A percentile compares a stretch with the other conserved stretches of the same genome.
Evolutionary conservation across 1,140 invertebrate species (phyloP).

Genomic region (Vanessa tameamea): DNA sequence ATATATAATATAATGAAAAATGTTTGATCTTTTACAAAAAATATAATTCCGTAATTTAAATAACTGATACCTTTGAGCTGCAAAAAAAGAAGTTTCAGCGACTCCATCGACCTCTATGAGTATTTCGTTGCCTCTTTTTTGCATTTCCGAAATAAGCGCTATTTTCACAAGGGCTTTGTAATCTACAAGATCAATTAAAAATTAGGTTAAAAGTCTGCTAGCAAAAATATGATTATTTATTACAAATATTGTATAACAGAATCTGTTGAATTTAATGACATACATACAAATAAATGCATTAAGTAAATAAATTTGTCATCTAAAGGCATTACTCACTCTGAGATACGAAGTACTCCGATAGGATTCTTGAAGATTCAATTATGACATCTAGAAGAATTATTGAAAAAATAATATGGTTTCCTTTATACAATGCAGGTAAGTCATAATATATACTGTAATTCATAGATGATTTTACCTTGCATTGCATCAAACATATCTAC

Average conservation of each 20-base stretch:
- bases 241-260: too few relatives aligned
- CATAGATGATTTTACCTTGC: constrained; percentile 53
- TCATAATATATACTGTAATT: too few relatives aligned
- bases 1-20: too few relatives aligned
- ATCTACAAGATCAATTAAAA: constrained; percentile 39
- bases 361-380: constrained; percentile 60
- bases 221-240: too few relatives aligned
- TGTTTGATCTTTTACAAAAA: too few relatives aligned
- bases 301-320: too few relatives aligned
- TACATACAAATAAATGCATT: too few relatives aligned
- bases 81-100: constrained; percentile 63
- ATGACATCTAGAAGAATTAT: constrained; percentile 62
- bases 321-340: constrained; percentile 51
- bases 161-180: constrained; percentile 56
- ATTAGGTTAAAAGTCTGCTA: too few relatives aligned
- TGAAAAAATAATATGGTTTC: neutral
- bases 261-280: too few relatives aligned
- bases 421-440: neutral
- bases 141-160: constrained; percentile 68
- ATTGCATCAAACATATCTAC: constrained; percentile 55
- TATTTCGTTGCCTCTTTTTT: constrained; percentile 64
- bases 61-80: constrained; percentile 59
- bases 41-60: neutral
- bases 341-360: constrained; percentile 63
- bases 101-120: constrained; percentile 53